These are phyloP conservation scores for Candidula unifasciata DNA, from an alignment of 2,888 invertebrate species.

Conservation along the genomic window DNA sequence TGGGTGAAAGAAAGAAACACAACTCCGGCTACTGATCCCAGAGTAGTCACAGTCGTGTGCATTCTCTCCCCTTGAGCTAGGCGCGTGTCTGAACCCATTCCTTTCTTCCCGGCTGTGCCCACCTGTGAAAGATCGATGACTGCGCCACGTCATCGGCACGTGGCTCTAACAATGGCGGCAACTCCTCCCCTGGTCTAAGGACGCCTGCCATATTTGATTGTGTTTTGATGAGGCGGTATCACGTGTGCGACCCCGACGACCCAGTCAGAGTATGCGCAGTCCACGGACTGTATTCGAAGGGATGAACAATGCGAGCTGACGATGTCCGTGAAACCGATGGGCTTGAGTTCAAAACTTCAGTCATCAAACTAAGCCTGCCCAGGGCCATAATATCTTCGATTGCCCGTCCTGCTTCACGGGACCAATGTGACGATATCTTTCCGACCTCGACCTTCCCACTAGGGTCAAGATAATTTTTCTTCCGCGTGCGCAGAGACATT, in stretches of 20 bases:
- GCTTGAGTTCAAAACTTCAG: conserved; percentile 39
- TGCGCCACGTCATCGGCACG: conserved; percentile 44
- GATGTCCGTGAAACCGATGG: conserved; percentile 34
- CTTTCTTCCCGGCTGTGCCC: conserved; percentile 4
- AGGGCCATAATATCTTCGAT: conserved; percentile 27
- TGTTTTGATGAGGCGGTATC: conserved; percentile 48
- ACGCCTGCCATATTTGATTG: conserved; percentile 46
- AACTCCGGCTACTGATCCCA: conserved; percentile 6
- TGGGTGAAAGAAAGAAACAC: not conserved
- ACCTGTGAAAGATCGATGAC: conserved; percentile 48
- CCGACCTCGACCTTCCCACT: not conserved
- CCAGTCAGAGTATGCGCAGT: conserved; percentile 41
- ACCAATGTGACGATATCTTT: not conserved
- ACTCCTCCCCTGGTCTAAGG: conserved; percentile 21
- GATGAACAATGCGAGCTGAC: conserved; percentile 34
- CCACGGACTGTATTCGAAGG: conserved; percentile 22
- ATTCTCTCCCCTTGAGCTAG: conserved; percentile 25
- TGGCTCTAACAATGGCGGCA: conserved; percentile 22
- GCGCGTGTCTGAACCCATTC: conserved; percentile 16
- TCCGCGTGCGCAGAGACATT: not conserved
- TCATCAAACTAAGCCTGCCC: not conserved
- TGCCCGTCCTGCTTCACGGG: conserved; percentile 3
- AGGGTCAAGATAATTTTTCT: conserved; percentile 23
- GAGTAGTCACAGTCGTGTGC: not conserved
- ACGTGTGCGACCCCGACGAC: conserved; percentile 41